Percentiles rank a stretch among this genome's conserved stretches.
phyloP scores from a whole-genome alignment of 2,888 invertebrate genomes.

The Cyrtodaria siliqua region DNA sequence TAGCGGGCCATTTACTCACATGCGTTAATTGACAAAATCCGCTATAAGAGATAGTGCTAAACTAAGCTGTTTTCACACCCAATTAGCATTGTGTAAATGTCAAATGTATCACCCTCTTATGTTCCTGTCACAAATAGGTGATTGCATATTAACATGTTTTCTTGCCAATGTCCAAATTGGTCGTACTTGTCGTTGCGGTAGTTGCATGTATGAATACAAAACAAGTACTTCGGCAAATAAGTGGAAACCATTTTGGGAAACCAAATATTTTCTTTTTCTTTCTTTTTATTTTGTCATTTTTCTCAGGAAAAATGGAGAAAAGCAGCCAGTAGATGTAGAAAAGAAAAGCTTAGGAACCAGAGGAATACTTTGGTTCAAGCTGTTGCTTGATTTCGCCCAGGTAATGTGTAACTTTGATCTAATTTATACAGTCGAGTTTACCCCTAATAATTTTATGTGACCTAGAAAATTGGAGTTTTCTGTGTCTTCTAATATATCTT shows the following conservation, averaged over 20 bases:
- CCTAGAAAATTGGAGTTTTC: conserved; percentile 1
- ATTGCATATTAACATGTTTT: no score
- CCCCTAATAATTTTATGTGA: no score
- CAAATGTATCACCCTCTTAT: no score
- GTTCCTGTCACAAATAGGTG: no score
- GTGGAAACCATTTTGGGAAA: conserved; percentile 55
- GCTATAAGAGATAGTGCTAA: no score
- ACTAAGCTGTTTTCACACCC: no score
- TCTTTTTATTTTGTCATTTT: conserved; percentile 46
- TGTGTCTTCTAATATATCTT: no score
- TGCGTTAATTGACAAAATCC: no score
- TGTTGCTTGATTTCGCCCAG: conserved; percentile 76
- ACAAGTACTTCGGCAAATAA: background rate
- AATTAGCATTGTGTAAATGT: no score
- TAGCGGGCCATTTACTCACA: conserved; percentile 6
- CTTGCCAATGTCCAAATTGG: no score
- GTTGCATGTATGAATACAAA: conserved; percentile 24
- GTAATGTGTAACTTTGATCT: conserved; percentile 60
- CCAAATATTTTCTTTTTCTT: conserved; percentile 27
- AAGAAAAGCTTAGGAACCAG: conserved; percentile 75
- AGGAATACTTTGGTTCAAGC: conserved; percentile 78
- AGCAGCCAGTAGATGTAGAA: conserved; percentile 69
- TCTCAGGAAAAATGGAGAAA: conserved; percentile 61
- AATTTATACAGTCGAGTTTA: background rate
- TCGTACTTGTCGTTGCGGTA: no score